Conservation (phyloP, 2,888 invertebrate genomes). For the Abscondita cerata region DNA sequence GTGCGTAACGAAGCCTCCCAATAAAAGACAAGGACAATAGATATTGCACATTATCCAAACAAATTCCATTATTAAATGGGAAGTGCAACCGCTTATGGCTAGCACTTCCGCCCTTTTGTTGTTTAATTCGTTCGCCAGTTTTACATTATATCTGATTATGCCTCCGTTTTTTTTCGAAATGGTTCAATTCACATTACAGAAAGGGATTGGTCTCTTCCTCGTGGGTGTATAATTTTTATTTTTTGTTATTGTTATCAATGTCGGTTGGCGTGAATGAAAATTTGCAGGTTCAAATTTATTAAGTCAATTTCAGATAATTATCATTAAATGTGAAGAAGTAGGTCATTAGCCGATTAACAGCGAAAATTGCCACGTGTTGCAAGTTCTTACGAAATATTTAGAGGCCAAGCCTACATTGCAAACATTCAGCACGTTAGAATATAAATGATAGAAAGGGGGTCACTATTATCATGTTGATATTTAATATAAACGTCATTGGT, state of each 20-base stretch:
- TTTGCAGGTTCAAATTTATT: constrained; percentile 21
- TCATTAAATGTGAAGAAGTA: constrained; percentile 34
- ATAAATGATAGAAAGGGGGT: constrained; percentile 30
- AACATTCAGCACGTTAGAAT: constrained; percentile 36
- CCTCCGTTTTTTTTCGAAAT: constrained; percentile 16
- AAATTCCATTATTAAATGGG: constrained; percentile 26
- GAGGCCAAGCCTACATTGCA: constrained; percentile 37
- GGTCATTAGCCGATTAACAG: constrained; percentile 40
- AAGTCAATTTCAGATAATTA: constrained; percentile 33
- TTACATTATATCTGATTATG: constrained; percentile 25
- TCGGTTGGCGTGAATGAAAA: constrained; percentile 6
- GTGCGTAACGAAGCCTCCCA: not conserved
- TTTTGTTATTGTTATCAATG: not conserved
- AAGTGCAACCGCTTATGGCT: constrained; percentile 36
- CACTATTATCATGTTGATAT: constrained; percentile 20
- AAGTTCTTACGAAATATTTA: constrained; percentile 35
- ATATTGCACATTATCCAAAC: constrained; percentile 18
- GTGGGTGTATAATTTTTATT: not conserved
- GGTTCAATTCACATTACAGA: constrained; percentile 21
- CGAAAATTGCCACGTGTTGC: constrained; percentile 40
- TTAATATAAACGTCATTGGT: not conserved
- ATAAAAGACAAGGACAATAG: constrained; percentile 10
- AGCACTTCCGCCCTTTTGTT: constrained; percentile 35
- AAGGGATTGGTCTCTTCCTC: constrained; percentile 21
- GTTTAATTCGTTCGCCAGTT: constrained; percentile 28